Conservation (phyloP, 2,113 vertebrate species). For the Hemiscyllium ocellatum region DNA sequence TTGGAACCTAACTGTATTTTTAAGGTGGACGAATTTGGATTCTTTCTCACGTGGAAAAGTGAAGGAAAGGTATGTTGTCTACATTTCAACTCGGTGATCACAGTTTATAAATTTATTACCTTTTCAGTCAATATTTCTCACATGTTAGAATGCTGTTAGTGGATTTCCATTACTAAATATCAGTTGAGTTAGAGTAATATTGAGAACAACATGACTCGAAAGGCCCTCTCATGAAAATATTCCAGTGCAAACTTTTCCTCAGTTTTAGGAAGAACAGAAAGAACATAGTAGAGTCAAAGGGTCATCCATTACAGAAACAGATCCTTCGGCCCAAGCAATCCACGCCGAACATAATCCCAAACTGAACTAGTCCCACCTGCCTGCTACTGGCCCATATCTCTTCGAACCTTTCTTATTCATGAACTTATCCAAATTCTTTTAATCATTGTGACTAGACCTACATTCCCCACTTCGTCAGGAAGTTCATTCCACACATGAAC, state of each 20-base stretch:
- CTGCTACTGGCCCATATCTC: too few relatives aligned
- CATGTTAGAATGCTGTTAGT: background rate
- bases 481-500: too few relatives aligned
- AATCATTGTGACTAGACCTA: too few relatives aligned
- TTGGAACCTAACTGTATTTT: conserved; percentile 91
- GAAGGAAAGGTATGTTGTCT: conserved; percentile 81
- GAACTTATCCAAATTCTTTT: too few relatives aligned
- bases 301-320: too few relatives aligned
- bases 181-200: background rate
- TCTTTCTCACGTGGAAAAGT: conserved; percentile 93
- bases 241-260: background rate
- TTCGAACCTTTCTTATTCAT: too few relatives aligned
- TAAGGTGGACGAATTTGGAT: conserved; percentile 90
- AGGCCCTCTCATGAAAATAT: background rate
- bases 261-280: background rate
- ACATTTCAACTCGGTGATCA: background rate
- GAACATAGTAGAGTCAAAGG: background rate
- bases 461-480: too few relatives aligned
- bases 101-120: background rate
- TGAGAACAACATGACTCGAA: background rate
- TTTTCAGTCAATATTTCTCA: background rate
- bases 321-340: too few relatives aligned
- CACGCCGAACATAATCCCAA: too few relatives aligned
- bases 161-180: background rate
- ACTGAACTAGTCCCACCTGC: too few relatives aligned